Evolutionary conservation across 2,888 invertebrate genomes (phyloP).

Genomic region (Ochlodes sylvanus): DNA sequence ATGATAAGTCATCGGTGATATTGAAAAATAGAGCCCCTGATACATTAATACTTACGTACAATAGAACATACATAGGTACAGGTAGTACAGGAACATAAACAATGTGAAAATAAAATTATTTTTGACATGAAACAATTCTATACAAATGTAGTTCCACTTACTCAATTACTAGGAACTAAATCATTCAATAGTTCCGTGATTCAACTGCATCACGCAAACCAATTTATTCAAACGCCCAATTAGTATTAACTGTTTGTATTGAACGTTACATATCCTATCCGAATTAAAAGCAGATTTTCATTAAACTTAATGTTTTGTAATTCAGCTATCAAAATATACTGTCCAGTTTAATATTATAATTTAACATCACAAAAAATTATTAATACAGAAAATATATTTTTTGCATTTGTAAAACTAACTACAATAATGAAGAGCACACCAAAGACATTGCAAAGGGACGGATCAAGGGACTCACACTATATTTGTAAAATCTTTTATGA

Average conservation of each 20-base stretch:
- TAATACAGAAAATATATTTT: background rate
- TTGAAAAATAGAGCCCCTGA: too few species aligned
- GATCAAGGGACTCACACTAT: too few species aligned
- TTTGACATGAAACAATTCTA: conserved; percentile 6
- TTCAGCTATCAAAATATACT: background rate
- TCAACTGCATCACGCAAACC: conserved; percentile 35
- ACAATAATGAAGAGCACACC: too few species aligned
- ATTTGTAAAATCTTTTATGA: too few species aligned
- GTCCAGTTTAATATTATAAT: background rate
- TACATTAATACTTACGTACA: too few species aligned
- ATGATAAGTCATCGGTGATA: too few species aligned
- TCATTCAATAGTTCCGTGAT: conserved; percentile 35
- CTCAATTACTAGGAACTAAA: conserved; percentile 37
- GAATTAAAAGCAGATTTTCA: conserved; percentile 18
- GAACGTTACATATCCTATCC: conserved; percentile 26
- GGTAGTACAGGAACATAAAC: background rate
- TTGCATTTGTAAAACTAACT: too few species aligned
- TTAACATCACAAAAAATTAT: background rate
- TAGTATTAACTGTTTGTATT: conserved; percentile 36
- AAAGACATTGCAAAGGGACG: too few species aligned
- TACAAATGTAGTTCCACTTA: conserved; percentile 33
- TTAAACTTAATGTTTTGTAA: conserved; percentile 24
- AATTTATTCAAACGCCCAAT: conserved; percentile 38
- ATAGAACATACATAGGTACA: too few species aligned
- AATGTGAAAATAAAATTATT: background rate